Evolutionary conservation across 2,113 vertebrate species (phyloP).

Genomic region (Paratilapia polleni): DNA sequence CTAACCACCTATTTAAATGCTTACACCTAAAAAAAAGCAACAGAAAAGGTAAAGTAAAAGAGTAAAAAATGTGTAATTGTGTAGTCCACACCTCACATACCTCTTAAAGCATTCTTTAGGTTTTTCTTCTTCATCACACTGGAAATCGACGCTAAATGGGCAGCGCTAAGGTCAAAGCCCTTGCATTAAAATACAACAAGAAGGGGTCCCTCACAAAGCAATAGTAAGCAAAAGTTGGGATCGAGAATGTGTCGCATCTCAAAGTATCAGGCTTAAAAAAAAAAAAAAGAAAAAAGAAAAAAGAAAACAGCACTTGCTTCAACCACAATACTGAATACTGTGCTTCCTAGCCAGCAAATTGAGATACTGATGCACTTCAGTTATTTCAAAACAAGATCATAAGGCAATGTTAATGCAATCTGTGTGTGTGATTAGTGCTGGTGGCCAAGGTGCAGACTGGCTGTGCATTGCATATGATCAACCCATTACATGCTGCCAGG

Average conservation of each 20-base stretch:
- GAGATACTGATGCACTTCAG: slow-evolving; percentile 49
- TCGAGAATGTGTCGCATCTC: not conserved
- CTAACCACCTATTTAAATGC: not conserved
- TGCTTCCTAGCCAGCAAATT: slow-evolving; percentile 19
- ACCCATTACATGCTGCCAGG: slow-evolving; percentile 69
- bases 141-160: not conserved
- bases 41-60: too few species aligned
- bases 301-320: not conserved
- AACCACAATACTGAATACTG: not conserved
- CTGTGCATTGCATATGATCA: slow-evolving; percentile 68
- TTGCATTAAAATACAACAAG: not conserved
- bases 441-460: slow-evolving; percentile 58
- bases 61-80: too few species aligned
- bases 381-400: slow-evolving; percentile 66
- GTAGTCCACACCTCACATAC: too few species aligned
- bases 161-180: not conserved
- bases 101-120: not conserved
- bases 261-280: not conserved
- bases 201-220: not conserved
- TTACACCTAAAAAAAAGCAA: too few species aligned
- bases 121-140: not conserved
- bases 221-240: too few species aligned
- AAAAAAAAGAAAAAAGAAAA: not conserved
- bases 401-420: slow-evolving; percentile 64
- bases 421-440: slow-evolving; percentile 68